A percentile compares a stretch with the other conserved stretches of the same genome.
These are phyloP conservation scores for Busseola fusca DNA, from an alignment of 2,888 invertebrate genomes.

Conservation along the genomic window DNA sequence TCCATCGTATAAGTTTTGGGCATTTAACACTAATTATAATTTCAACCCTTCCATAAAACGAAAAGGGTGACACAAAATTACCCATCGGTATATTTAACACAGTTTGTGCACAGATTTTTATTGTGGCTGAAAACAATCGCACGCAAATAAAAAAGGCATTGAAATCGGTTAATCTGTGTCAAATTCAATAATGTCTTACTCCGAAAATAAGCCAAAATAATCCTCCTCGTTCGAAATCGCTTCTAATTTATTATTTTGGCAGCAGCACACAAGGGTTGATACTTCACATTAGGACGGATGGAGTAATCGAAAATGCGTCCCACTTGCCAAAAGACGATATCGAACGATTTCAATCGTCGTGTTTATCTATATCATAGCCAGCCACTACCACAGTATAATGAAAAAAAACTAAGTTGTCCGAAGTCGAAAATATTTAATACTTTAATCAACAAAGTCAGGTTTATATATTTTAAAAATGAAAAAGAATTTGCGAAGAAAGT, in stretches of 20 bases:
- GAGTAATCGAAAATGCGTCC: conserved; percentile 9
- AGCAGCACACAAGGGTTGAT: conserved; percentile 12
- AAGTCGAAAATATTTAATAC: background rate
- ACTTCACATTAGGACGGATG: conserved; percentile 21
- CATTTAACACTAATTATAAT: background rate
- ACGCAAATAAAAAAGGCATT: conserved; percentile 25
- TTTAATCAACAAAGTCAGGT: background rate
- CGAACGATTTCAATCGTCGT: background rate
- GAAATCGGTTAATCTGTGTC: conserved; percentile 22
- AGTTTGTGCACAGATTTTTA: background rate
- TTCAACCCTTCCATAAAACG: background rate
- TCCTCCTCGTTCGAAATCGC: background rate
- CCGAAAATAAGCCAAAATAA: conserved; percentile 18
- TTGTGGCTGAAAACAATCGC: background rate
- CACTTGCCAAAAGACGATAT: conserved; percentile 35
- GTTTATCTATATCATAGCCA: background rate
- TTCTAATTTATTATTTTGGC: conserved; percentile 43
- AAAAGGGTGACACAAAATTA: conserved; percentile 6
- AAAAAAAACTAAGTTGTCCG: background rate
- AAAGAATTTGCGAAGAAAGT: background rate
- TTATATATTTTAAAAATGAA: conserved; percentile 10
- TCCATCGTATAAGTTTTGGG: background rate
- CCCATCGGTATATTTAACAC: conserved; percentile 11
- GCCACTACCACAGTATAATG: no score
- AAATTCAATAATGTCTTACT: conserved; percentile 18